phyloP scores from a whole-genome alignment of 2,797 vertebrate genomes.

The Sus cebifrons region DNA sequence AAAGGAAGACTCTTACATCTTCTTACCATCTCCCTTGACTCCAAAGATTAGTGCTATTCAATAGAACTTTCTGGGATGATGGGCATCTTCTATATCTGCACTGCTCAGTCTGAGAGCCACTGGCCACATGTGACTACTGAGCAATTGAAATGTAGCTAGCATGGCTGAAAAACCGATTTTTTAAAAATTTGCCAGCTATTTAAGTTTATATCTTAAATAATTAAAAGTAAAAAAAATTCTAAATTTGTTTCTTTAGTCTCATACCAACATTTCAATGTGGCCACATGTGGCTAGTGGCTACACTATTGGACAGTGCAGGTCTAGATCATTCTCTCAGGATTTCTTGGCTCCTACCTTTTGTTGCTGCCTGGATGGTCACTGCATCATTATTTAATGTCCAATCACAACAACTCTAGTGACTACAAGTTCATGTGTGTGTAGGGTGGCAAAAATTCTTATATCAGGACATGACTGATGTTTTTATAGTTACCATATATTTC shows the following conservation, averaged over 20 bases:
- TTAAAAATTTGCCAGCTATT: not conserved
- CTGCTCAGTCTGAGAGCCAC: not conserved
- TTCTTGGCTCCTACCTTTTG: not conserved
- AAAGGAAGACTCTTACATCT: not conserved
- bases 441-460: not conserved
- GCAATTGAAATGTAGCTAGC: not conserved
- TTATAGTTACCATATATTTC: not conserved
- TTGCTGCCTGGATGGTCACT: not conserved
- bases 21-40: not conserved
- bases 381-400: not conserved
- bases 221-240: constrained; percentile 41
- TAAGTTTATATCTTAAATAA: constrained; percentile 33
- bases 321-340: not conserved
- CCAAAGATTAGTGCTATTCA: not conserved
- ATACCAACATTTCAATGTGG: not conserved
- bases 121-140: not conserved
- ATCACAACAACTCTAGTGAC: constrained; percentile 13
- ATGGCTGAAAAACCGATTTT: not conserved
- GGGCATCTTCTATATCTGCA: not conserved
- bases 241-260: not conserved
- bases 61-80: not conserved
- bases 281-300: not conserved
- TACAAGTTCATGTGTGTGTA: not conserved
- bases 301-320: not conserved
- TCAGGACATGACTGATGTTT: not conserved